Percentiles rank a stretch among this genome's conserved stretches.
Evolutionary conservation across 2,113 vertebrate species (phyloP).

Genomic region (Glaucidium brasilianum): DNA sequence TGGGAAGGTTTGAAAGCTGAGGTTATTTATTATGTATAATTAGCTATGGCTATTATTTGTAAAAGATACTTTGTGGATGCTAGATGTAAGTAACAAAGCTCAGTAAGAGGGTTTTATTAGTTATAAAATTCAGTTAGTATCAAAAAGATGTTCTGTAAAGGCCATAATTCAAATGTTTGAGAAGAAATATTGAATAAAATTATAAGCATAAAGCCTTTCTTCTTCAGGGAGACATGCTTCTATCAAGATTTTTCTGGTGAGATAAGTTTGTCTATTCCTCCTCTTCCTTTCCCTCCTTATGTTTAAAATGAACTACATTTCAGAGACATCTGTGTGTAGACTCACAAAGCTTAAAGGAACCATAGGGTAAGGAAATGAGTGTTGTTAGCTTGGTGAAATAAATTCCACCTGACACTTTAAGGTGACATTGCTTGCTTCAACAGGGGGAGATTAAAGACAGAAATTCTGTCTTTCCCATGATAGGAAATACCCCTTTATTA

Average conservation of each 20-base stretch:
- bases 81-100: neutral
- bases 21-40: conserved; percentile 68
- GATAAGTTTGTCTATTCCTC: conserved; percentile 9
- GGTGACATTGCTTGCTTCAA: conserved; percentile 11
- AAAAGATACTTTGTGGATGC: conserved; percentile 27
- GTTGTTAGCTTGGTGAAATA: conserved; percentile 10
- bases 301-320: conserved; percentile 1
- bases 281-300: neutral
- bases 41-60: conserved; percentile 52
- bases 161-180: conserved; percentile 38
- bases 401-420: neutral
- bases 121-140: conserved; percentile 7
- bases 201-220: neutral
- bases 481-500: neutral
- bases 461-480: neutral
- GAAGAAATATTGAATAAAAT: conserved; percentile 46
- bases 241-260: conserved; percentile 28
- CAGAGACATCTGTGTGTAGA: neutral
- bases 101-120: neutral
- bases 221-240: neutral
- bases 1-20: conserved; percentile 52
- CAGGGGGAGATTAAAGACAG: neutral
- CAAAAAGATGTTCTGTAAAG: conserved; percentile 13
- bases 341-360: conserved; percentile 1
- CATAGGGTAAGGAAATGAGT: conserved; percentile 28